phyloP scores from a whole-genome alignment of 2,888 invertebrate species.

The Scaptomyza reducta region DNA sequence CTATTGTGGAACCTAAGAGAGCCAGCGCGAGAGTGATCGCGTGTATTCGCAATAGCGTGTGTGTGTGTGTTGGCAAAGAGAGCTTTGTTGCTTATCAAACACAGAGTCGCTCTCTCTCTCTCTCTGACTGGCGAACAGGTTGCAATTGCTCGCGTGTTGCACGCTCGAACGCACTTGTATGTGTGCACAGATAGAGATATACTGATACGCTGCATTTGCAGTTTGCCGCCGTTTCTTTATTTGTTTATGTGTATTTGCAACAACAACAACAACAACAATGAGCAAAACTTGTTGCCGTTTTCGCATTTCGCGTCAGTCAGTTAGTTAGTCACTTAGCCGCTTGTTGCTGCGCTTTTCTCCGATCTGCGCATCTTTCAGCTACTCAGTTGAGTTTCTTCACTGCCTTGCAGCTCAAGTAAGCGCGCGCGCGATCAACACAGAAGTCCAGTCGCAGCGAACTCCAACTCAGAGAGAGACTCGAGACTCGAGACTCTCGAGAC shows the following conservation, averaged over 20 bases:
- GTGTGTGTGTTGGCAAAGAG: slow-evolving; percentile 40
- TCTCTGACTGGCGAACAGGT: slow-evolving; percentile 35
- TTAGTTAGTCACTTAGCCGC: slow-evolving; percentile 3
- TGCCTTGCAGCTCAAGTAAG: slow-evolving; percentile 80
- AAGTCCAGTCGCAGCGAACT: neutral
- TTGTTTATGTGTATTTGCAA: slow-evolving; percentile 62
- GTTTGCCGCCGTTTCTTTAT: slow-evolving; percentile 70
- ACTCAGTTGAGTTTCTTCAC: slow-evolving; percentile 73
- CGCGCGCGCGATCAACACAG: slow-evolving; percentile 63
- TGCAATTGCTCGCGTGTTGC: slow-evolving; percentile 64
- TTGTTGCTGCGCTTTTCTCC: slow-evolving; percentile 48
- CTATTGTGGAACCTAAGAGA: slow-evolving; percentile 76
- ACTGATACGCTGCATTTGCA: slow-evolving; percentile 28
- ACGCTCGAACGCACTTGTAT: slow-evolving; percentile 46
- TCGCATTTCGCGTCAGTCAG: slow-evolving; percentile 18
- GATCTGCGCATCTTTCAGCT: slow-evolving; percentile 76
- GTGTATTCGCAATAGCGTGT: slow-evolving; percentile 13
- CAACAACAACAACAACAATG: no score
- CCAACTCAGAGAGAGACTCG: neutral
- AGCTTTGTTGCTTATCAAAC: slow-evolving; percentile 22
- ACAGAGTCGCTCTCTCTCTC: slow-evolving; percentile 16
- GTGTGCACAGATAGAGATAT: slow-evolving; percentile 33
- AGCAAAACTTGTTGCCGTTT: slow-evolving; percentile 69
- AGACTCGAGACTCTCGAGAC: neutral
- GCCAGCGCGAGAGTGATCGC: slow-evolving; percentile 33